Evolutionary conservation across 2,888 invertebrate species (phyloP).

Genomic region (Andrena hattorfiana): DNA sequence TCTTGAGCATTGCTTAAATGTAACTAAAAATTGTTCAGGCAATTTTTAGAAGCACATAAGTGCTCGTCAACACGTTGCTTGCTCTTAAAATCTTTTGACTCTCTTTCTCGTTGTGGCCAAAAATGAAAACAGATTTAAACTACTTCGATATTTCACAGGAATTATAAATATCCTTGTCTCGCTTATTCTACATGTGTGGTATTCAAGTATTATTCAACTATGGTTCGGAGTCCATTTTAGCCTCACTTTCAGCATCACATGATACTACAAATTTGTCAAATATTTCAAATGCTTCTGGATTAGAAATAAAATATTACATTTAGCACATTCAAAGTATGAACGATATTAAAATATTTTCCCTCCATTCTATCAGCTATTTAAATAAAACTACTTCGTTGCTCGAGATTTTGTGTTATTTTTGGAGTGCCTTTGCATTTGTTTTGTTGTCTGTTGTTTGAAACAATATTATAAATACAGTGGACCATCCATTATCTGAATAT

Average conservation of each 20-base stretch:
- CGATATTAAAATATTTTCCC: background rate
- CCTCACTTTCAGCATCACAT: background rate
- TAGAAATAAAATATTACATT: background rate
- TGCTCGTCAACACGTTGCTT: background rate
- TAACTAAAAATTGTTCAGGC: background rate
- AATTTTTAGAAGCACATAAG: background rate
- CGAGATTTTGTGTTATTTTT: background rate
- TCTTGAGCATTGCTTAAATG: background rate
- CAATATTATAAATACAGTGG: background rate
- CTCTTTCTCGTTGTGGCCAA: background rate
- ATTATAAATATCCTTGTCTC: background rate
- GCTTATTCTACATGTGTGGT: background rate
- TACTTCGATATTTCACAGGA: too few species aligned
- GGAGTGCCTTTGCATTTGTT: background rate
- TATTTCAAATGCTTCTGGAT: background rate
- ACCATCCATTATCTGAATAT: background rate
- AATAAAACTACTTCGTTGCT: slow-evolving; percentile 5
- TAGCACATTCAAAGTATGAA: background rate
- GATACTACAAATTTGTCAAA: background rate
- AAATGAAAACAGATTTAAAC: background rate
- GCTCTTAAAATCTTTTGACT: background rate
- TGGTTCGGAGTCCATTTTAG: background rate
- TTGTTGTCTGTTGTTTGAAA: background rate
- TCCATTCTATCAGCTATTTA: background rate
- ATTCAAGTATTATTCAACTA: background rate